These are phyloP conservation scores for Pardosa pseudoannulata DNA, from an alignment of 2,888 invertebrate genomes.

Conservation along the genomic window DNA sequence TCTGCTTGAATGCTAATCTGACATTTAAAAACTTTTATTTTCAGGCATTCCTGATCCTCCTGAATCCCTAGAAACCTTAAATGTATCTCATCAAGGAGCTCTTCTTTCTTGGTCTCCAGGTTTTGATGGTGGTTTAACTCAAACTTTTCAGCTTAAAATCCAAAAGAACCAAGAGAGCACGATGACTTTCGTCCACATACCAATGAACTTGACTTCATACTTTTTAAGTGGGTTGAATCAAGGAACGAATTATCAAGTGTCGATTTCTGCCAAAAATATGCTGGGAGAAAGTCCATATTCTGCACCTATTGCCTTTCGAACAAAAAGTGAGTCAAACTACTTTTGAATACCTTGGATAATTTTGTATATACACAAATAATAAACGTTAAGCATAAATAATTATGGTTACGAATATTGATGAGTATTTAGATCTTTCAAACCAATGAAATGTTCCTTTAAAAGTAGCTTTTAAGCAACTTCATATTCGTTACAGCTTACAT, in stretches of 20 bases:
- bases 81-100: conserved; percentile 91
- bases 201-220: conserved; percentile 82
- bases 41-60: conserved; percentile 78
- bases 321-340: conserved; percentile 55
- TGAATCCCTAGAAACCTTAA: conserved; percentile 81
- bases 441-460: too few relatives aligned
- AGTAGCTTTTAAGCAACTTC: too few relatives aligned
- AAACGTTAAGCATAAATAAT: too few relatives aligned
- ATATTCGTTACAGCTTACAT: too few relatives aligned
- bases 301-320: conserved; percentile 29
- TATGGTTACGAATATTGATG: too few relatives aligned
- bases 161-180: conserved; percentile 76
- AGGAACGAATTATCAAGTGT: conserved; percentile 91
- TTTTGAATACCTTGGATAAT: too few relatives aligned
- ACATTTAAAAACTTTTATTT: neutral
- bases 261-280: conserved; percentile 91
- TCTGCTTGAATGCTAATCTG: too few relatives aligned
- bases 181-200: conserved; percentile 86
- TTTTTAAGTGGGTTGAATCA: conserved; percentile 86
- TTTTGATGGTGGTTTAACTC: conserved; percentile 92
- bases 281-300: conserved; percentile 91
- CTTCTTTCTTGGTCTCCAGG: conserved; percentile 91
- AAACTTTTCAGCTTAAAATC: conserved; percentile 88
- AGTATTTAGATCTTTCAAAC: too few relatives aligned
- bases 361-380: too few relatives aligned